Evolutionary conservation across 2,888 invertebrate species (phyloP).

Genomic region (Griposia aprilina): DNA sequence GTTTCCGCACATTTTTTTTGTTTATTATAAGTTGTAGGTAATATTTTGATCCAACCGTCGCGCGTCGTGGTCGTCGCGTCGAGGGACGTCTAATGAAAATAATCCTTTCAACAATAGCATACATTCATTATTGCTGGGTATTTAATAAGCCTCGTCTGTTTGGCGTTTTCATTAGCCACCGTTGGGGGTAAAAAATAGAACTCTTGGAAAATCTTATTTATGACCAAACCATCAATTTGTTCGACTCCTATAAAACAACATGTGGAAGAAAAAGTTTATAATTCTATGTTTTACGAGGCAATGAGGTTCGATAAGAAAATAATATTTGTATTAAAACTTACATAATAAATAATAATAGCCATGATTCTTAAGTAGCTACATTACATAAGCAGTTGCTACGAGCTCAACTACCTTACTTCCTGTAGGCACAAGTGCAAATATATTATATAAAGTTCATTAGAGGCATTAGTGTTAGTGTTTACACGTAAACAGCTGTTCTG

Average conservation of each 20-base stretch:
- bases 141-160: no score
- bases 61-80: no score
- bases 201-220: background rate
- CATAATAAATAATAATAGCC: background rate
- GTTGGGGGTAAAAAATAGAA: background rate
- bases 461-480: constrained; percentile 40
- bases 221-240: background rate
- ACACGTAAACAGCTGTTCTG: constrained; percentile 63
- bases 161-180: no score
- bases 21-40: no score
- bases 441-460: constrained; percentile 34
- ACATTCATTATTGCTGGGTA: no score
- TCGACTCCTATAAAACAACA: constrained; percentile 1
- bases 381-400: constrained; percentile 5
- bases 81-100: no score
- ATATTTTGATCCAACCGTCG: no score
- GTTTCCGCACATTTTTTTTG: no score
- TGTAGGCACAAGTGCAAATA: constrained; percentile 13
- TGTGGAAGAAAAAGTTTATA: background rate
- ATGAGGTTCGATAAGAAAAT: background rate
- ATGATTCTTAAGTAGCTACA: background rate
- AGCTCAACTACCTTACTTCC: constrained; percentile 19
- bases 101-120: no score
- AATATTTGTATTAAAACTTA: constrained; percentile 4
- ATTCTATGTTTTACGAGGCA: constrained; percentile 1